These are phyloP conservation scores for Glaucopsyche alexis DNA, from an alignment of 2,888 invertebrate genomes.

Conservation along the genomic window DNA sequence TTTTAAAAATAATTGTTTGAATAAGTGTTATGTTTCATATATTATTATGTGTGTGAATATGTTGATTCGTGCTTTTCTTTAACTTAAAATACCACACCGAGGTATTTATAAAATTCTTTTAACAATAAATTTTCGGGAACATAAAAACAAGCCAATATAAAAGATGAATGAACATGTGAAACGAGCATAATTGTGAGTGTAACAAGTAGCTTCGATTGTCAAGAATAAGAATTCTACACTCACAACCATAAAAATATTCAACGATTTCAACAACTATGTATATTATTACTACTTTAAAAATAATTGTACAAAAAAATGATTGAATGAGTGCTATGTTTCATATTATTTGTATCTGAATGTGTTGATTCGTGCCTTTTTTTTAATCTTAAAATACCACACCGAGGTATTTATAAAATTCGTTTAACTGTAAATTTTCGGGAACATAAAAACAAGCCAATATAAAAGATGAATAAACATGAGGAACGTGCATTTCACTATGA, in stretches of 20 bases:
- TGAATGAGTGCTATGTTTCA: not conserved
- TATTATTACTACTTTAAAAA: not conserved
- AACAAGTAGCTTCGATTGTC: not conserved
- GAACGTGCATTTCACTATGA: constrained; percentile 25
- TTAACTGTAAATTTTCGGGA: constrained; percentile 11
- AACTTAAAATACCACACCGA: not conserved
- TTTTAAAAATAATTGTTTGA: not conserved
- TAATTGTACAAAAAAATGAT: too few species aligned
- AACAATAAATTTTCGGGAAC: constrained; percentile 12
- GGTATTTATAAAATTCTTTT: constrained; percentile 4
- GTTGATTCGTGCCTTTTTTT: constrained; percentile 1
- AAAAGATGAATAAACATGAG: constrained; percentile 26
- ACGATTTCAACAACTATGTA: too few species aligned
- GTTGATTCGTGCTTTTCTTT: not conserved
- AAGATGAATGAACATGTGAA: constrained; percentile 23
- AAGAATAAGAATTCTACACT: not conserved
- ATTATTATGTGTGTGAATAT: not conserved
- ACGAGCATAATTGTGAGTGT: constrained; percentile 13
- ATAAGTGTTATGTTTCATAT: not conserved
- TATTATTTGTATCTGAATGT: too few species aligned
- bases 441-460: constrained; percentile 18
- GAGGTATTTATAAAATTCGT: constrained; percentile 8
- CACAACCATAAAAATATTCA: constrained; percentile 20
- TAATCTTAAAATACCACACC: not conserved
- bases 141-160: constrained; percentile 19